Conservation (phyloP, 2,797 vertebrate genomes). For the Arvicola amphibius region DNA sequence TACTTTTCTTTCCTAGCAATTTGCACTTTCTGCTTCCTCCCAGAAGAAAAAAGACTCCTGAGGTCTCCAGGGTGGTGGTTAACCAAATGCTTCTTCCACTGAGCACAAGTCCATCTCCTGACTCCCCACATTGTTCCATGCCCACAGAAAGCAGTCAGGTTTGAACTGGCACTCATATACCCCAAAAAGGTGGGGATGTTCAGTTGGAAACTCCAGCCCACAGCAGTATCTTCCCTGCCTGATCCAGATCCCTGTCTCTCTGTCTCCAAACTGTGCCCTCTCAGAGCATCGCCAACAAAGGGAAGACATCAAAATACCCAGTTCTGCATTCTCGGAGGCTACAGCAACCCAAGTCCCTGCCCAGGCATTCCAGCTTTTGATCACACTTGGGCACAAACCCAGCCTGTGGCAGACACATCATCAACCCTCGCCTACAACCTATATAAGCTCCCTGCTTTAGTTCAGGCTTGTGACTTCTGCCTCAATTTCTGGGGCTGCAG, state of each 20-base stretch:
- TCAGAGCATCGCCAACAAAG: background rate
- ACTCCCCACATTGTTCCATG: too few relatives aligned
- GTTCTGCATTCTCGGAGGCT: background rate
- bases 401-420: background rate
- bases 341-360: background rate
- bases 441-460: background rate
- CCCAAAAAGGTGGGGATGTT: background rate
- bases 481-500: background rate
- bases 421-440: background rate
- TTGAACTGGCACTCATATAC: too few relatives aligned
- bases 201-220: background rate
- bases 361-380: background rate
- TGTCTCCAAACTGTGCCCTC: background rate
- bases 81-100: too few relatives aligned
- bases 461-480: background rate
- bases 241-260: background rate
- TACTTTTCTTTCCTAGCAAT: too few relatives aligned
- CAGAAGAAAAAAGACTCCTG: too few relatives aligned
- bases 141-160: too few relatives aligned
- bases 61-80: too few relatives aligned
- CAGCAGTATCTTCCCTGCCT: background rate
- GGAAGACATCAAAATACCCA: background rate
- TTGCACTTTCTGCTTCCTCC: too few relatives aligned
- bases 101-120: too few relatives aligned
- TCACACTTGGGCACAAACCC: background rate